phyloP scores from a whole-genome alignment of 2,113 vertebrate species.

The Sporophila hypoxantha region DNA sequence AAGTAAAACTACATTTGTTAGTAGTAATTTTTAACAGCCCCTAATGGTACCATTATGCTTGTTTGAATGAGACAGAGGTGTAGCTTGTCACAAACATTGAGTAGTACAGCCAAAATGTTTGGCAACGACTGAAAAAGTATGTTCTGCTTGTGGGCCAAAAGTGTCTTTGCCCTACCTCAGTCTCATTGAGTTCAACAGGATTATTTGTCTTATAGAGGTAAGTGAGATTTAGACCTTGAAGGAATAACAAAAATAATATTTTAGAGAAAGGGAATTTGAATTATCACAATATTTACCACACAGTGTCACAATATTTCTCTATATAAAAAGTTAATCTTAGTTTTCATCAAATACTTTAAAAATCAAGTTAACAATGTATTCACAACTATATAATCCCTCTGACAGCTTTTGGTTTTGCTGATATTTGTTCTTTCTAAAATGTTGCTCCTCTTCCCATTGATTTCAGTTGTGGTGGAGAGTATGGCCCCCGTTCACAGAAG shows the following conservation, averaged over 20 bases:
- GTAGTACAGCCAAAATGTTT: background rate
- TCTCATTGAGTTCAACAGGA: conserved; percentile 22
- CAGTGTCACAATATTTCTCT: conserved; percentile 47
- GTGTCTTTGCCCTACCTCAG: conserved; percentile 26
- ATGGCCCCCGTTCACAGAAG: conserved; percentile 45
- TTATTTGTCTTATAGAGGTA: conserved; percentile 35
- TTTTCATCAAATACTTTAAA: conserved; percentile 64
- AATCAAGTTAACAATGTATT: conserved; percentile 57
- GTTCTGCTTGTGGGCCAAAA: conserved; percentile 1
- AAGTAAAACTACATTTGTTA: conserved; percentile 36
- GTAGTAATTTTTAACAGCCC: conserved; percentile 48
- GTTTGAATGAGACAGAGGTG: conserved; percentile 26
- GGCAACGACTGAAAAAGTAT: background rate
- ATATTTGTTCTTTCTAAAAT: conserved; percentile 46
- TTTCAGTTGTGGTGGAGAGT: background rate
- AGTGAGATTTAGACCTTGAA: conserved; percentile 51
- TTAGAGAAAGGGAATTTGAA: conserved; percentile 46
- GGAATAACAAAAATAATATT: conserved; percentile 53
- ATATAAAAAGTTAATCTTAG: conserved; percentile 57
- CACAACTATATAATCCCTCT: conserved; percentile 61
- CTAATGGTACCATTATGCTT: conserved; percentile 51
- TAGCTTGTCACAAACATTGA: background rate
- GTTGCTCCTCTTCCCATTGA: conserved; percentile 6
- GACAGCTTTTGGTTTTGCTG: conserved; percentile 73
- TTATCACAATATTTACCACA: conserved; percentile 61